These are phyloP conservation scores for Xanthorhoe designata DNA, from an alignment of 2,888 invertebrate species.

Conservation along the genomic window DNA sequence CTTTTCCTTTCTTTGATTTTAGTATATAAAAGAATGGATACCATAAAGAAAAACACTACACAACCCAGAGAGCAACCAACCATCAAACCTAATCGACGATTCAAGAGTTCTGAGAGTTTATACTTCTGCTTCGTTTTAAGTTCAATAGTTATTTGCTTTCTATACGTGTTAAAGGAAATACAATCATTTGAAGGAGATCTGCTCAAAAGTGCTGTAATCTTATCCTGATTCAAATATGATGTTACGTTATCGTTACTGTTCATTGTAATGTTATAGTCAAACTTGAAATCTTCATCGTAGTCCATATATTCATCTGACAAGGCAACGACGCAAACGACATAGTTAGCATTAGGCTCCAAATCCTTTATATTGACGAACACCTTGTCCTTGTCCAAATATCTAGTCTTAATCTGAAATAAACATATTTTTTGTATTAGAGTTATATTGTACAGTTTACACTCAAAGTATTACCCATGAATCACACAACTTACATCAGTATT, in stretches of 20 bases:
- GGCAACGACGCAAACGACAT: constrained; percentile 73
- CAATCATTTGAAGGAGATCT: constrained; percentile 79
- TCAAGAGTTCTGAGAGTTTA: constrained; percentile 66
- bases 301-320: constrained; percentile 68
- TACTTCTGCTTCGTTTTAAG: constrained; percentile 64
- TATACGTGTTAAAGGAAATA: constrained; percentile 74
- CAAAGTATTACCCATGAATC: neutral
- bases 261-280: constrained; percentile 58
- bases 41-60: constrained; percentile 80
- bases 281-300: constrained; percentile 55
- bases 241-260: constrained; percentile 60
- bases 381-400: constrained; percentile 70
- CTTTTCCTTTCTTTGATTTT: constrained; percentile 80
- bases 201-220: constrained; percentile 68
- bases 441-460: neutral
- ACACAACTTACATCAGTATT: constrained; percentile 61
- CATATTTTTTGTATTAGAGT: constrained; percentile 20
- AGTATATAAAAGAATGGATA: constrained; percentile 75
- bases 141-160: constrained; percentile 61
- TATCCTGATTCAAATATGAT: constrained; percentile 67
- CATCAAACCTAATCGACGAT: constrained; percentile 77
- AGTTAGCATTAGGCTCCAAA: constrained; percentile 68
- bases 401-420: constrained; percentile 71
- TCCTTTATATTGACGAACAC: constrained; percentile 70
- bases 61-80: constrained; percentile 79